Percentiles rank a stretch among this genome's conserved stretches.
Conservation (phyloP, 2,888 invertebrate species). For the Ophion costatus region DNA sequence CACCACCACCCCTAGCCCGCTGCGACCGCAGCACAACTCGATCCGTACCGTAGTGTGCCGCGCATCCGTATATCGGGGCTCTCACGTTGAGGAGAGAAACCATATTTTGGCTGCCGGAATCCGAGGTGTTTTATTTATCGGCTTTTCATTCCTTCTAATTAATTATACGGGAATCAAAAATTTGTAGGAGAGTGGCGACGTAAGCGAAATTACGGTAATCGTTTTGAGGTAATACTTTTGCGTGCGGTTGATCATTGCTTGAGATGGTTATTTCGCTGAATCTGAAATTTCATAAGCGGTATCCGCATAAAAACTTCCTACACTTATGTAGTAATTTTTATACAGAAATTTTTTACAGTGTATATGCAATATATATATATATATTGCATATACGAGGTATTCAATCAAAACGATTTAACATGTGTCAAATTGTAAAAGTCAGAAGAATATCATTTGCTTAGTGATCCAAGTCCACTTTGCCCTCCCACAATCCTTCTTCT, state of each 20-base stretch:
- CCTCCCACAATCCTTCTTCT: too few relatives aligned
- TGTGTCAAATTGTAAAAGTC: too few relatives aligned
- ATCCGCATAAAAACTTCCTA: too few relatives aligned
- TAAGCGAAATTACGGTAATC: neutral
- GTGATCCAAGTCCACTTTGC: too few relatives aligned
- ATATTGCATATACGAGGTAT: too few relatives aligned
- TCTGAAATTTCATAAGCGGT: too few relatives aligned
- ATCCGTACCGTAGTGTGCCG: constrained; percentile 28
- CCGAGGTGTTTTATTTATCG: neutral
- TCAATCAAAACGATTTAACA: too few relatives aligned
- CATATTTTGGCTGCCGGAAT: neutral
- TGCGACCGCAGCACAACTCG: constrained; percentile 57
- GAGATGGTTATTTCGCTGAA: too few relatives aligned
- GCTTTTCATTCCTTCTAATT: neutral
- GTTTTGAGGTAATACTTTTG: neutral
- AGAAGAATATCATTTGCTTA: too few relatives aligned
- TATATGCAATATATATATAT: too few relatives aligned
- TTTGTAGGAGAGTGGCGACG: neutral
- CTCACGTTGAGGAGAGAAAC: constrained; percentile 4
- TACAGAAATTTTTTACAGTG: too few relatives aligned
- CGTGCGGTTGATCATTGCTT: neutral
- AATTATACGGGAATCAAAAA: neutral
- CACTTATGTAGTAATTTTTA: too few relatives aligned
- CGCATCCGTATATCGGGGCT: constrained; percentile 30
- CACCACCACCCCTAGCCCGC: constrained; percentile 52